Conservation (phyloP, 2,113 vertebrate genomes). For the Drymodes brunneopygia region DNA sequence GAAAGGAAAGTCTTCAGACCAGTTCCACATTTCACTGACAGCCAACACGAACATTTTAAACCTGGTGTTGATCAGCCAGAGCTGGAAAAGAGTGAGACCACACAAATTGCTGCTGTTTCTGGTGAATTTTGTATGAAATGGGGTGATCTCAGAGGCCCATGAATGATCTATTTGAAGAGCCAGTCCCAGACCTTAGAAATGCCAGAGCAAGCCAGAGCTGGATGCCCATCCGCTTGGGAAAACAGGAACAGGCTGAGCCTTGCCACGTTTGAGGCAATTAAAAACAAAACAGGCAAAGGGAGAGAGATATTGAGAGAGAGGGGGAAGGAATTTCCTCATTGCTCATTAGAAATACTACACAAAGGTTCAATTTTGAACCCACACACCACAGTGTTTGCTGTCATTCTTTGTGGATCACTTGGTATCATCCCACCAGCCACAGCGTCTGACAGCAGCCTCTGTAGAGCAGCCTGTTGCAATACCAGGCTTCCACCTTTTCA, state of each 20-base stretch:
- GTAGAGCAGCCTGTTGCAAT: not conserved
- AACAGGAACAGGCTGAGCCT: not conserved
- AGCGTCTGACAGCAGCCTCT: not conserved
- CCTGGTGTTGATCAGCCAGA: not conserved
- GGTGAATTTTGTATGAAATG: not conserved
- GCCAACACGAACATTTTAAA: not conserved
- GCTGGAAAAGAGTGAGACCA: not conserved
- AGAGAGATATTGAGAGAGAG: not conserved
- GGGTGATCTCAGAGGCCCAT: not conserved
- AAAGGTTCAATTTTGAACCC: not conserved
- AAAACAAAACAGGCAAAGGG: not conserved
- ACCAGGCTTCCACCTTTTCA: not conserved
- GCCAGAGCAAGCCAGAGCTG: not conserved
- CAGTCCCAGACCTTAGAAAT: not conserved
- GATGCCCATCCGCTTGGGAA: not conserved
- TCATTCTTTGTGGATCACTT: not conserved
- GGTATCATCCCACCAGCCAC: not conserved
- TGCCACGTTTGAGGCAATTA: not conserved
- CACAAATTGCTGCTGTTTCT: not conserved
- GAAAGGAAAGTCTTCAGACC: not conserved
- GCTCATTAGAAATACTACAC: not conserved
- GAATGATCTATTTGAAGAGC: not conserved
- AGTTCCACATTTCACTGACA: not conserved
- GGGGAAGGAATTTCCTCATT: not conserved
- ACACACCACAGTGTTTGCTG: not conserved